phyloP scores from a whole-genome alignment of 2,797 vertebrate species.

The Fringilla coelebs region DNA sequence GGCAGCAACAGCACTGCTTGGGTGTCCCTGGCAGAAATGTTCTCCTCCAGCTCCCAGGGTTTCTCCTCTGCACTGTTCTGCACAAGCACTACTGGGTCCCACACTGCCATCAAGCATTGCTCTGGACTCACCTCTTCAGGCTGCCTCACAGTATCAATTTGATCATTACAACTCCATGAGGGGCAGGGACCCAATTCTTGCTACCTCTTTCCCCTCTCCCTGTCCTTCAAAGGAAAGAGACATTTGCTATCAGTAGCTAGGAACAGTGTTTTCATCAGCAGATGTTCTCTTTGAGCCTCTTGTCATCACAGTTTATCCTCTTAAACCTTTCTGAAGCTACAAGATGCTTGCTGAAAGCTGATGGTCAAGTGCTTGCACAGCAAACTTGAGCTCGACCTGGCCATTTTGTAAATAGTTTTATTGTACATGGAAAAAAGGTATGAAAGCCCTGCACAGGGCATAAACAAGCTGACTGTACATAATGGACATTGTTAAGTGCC shows the following conservation, averaged over 20 bases:
- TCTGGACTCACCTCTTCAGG: neutral
- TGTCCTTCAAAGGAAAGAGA: neutral
- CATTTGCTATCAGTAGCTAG: neutral
- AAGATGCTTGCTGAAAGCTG: neutral
- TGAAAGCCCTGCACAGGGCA: neutral
- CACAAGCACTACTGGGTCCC: neutral
- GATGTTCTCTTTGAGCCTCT: neutral
- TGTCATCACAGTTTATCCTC: neutral
- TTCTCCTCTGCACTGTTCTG: neutral
- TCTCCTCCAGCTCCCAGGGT: neutral
- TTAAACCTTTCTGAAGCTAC: neutral
- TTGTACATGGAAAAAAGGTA: neutral
- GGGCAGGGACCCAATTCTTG: neutral
- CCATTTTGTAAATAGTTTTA: neutral
- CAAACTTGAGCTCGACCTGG: neutral
- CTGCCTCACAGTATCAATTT: neutral
- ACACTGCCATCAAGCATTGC: neutral
- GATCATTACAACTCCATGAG: neutral
- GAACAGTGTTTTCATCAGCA: neutral
- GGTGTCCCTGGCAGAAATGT: neutral
- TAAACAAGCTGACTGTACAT: conserved; percentile 36
- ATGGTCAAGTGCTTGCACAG: neutral
- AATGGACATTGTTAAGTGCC: conserved; percentile 61
- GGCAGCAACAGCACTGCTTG: neutral
- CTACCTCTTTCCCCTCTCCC: neutral